Percentiles rank a stretch among this genome's conserved stretches.
Evolutionary conservation across 1,140 invertebrate species (phyloP).

Genomic region (Plectus sambesii): DNA sequence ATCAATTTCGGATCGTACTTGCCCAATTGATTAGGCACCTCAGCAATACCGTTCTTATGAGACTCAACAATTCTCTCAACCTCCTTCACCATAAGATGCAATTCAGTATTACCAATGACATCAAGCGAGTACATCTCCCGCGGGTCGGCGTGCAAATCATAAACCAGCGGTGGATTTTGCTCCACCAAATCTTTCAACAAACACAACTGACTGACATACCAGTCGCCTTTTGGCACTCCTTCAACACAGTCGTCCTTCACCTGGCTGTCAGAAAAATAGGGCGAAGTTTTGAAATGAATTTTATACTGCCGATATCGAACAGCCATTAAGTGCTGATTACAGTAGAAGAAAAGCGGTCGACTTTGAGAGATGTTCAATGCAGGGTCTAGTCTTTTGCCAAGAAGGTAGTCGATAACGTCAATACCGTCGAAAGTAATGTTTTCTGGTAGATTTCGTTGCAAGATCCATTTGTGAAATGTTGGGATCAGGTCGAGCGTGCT

Average conservation of each 20-base stretch:
- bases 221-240: conserved; percentile 34
- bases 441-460: conserved; percentile 3
- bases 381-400: conserved; percentile 19
- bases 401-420: conserved; percentile 29
- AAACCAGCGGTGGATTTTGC: conserved; percentile 40
- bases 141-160: conserved; percentile 34
- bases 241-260: conserved; percentile 38
- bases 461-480: conserved; percentile 28
- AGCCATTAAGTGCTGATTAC: conserved; percentile 42
- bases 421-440: conserved; percentile 29
- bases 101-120: conserved; percentile 6
- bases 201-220: conserved; percentile 43
- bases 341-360: conserved; percentile 43
- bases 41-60: conserved; percentile 20
- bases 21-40: conserved; percentile 27
- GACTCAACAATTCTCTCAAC: conserved; percentile 16
- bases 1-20: conserved; percentile 18
- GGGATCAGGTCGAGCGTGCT: conserved; percentile 31
- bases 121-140: conserved; percentile 35
- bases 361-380: conserved; percentile 16
- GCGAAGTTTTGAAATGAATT: conserved; percentile 43
- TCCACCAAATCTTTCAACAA: conserved; percentile 34
- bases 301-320: conserved; percentile 39
- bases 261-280: conserved; percentile 32
- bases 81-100: background rate